Base-by-base conservation (phyloP, 2,113 vertebrate species). In the Panthera tigris region DNA sequence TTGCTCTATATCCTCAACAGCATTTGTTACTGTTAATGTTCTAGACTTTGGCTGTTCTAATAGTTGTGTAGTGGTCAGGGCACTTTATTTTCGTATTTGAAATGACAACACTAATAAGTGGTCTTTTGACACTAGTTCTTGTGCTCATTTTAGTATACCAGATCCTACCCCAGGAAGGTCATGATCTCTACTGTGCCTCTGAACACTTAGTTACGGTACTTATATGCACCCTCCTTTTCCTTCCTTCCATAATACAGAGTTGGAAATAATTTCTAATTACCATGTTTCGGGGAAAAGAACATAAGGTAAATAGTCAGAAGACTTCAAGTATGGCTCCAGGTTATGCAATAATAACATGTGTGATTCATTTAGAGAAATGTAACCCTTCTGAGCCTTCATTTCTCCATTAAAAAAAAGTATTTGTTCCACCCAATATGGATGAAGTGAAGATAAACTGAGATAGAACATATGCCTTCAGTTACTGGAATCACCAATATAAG, bases 221-320 rank as follows among this genome's bases (percentile, higher is more conserved):
- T 87, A 19, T 74, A n/a, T 66, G 33, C 9, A 29, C 1, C 12
- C 5, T 61, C 9, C 5, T 5, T 63, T 85, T 76, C n/a, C 39
- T 79, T 57, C 41, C 14, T n/a, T 82, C 41, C 7, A 21, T 96
- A 89, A 85, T 50, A 31, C 5, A 48, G 21, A 45, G 23, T 84
- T 92, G 82, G 10, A 95, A 94, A 69, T 96, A 45, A 76, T 82
- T 95, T 93, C 29, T 50, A 85, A 79, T 48, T 89, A 52, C 63
- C 16, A 45, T 21, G 41, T 83, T 87, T 25, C 41, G 81, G 31
- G 12, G 18, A 57, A 78, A 71, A 73, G 5, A 79, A 25, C 3
- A 19, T 31, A 82, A 41, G 0, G 2, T 61, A 84, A 36, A 45
- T 31, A 23, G 10, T 80, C 13, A 85, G 45, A 39, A 89, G 55